These are phyloP conservation scores for Ceriagrion tenellum DNA, from an alignment of 2,888 invertebrate species.

Conservation along the genomic window DNA sequence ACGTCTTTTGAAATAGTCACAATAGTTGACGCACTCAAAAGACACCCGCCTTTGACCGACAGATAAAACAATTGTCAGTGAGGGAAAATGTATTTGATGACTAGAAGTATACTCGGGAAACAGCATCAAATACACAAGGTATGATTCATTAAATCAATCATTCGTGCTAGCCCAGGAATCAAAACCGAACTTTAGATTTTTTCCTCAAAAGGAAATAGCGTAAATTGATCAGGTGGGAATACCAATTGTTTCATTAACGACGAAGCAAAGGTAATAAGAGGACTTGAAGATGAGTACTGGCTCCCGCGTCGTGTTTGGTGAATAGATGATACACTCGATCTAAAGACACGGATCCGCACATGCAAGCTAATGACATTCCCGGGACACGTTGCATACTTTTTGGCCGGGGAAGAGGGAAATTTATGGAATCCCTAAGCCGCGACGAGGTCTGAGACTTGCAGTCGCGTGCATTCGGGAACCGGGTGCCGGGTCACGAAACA, in stretches of 20 bases:
- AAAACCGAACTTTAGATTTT: no score
- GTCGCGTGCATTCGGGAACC: constrained; percentile 5
- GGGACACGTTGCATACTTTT: not conserved
- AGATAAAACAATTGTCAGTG: no score
- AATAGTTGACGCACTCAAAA: no score
- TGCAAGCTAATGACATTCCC: not conserved
- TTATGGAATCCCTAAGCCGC: not conserved
- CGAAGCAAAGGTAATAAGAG: not conserved
- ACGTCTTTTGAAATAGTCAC: no score
- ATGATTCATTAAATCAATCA: no score
- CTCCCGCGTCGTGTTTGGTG: not conserved
- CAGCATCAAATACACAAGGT: no score
- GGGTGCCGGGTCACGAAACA: not conserved
- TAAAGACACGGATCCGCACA: not conserved
- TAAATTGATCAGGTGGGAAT: not conserved
- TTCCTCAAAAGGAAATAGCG: not conserved
- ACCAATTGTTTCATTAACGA: not conserved
- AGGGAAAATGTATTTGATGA: no score
- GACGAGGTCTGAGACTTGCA: not conserved
- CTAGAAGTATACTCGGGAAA: no score
- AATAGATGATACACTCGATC: not conserved
- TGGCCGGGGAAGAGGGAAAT: not conserved
- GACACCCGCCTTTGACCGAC: no score
- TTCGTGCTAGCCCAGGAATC: no score
- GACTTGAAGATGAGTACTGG: not conserved